A percentile compares a stretch with the other conserved stretches of the same genome.
These are phyloP conservation scores for Heliconius hermathena DNA, from an alignment of 1,140 invertebrate species.

Conservation along the genomic window DNA sequence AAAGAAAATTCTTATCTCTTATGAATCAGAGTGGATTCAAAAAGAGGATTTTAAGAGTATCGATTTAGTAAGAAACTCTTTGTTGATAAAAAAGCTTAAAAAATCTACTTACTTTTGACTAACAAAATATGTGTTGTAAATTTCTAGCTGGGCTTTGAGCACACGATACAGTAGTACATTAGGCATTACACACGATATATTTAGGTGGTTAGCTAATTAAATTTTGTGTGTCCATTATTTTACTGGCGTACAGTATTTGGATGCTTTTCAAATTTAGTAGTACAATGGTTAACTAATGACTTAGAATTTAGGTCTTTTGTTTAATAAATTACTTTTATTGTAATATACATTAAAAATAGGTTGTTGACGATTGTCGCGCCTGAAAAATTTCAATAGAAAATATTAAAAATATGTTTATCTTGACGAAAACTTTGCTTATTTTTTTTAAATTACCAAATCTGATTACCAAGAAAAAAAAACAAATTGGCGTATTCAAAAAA, in stretches of 20 bases:
- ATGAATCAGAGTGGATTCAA: not conserved
- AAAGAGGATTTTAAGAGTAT: not conserved
- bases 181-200: not conserved
- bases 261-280: not conserved
- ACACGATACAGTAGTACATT: not conserved
- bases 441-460: no score
- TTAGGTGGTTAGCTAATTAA: not conserved
- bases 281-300: not conserved
- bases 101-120: not conserved
- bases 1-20: not conserved
- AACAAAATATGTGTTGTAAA: not conserved
- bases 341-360: no score
- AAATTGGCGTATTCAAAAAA: no score
- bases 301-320: no score
- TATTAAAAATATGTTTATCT: no score
- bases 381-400: no score
- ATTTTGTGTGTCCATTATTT: not conserved
- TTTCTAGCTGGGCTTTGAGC: not conserved
- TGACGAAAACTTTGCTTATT: no score
- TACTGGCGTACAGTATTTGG: not conserved
- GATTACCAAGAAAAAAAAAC: no score
- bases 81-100: not conserved
- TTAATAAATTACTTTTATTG: no score
- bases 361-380: no score
- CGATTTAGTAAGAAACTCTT: not conserved